Conservation (phyloP, 2,888 invertebrate genomes). For the Dynastes maya region DNA sequence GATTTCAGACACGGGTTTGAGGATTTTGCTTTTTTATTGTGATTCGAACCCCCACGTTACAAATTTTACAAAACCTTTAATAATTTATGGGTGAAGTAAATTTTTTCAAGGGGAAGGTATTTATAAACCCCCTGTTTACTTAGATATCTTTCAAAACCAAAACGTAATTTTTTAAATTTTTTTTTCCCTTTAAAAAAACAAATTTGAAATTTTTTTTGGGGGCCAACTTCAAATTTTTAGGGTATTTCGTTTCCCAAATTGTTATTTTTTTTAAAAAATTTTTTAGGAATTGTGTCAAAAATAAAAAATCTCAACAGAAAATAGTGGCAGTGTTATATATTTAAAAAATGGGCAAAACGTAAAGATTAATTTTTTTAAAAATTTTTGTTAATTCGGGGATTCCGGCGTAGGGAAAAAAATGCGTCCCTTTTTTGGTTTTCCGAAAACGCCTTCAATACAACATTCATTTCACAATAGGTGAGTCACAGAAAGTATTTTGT, state of each 20-base stretch:
- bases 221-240: constrained; percentile 34
- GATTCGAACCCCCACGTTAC: constrained; percentile 3
- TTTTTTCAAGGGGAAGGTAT: constrained; percentile 23
- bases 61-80: constrained; percentile 2
- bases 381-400: constrained; percentile 92
- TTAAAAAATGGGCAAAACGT: constrained; percentile 90
- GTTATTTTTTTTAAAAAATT: constrained; percentile 45
- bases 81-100: neutral
- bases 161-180: constrained; percentile 27
- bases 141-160: neutral
- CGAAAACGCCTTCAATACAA: constrained; percentile 95
- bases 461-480: constrained; percentile 97
- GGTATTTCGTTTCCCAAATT: constrained; percentile 50
- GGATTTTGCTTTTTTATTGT: too few relatives aligned
- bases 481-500: constrained; percentile 68
- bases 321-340: constrained; percentile 34
- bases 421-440: constrained; percentile 94
- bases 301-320: constrained; percentile 49
- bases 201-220: neutral
- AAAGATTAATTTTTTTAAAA: constrained; percentile 97
- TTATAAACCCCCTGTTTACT: constrained; percentile 28
- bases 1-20: too few relatives aligned
- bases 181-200: neutral
- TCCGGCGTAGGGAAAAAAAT: constrained; percentile 95
- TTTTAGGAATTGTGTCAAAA: constrained; percentile 49